Conservation (phyloP, 2,113 vertebrate genomes). For the Marmota flaviventris region DNA sequence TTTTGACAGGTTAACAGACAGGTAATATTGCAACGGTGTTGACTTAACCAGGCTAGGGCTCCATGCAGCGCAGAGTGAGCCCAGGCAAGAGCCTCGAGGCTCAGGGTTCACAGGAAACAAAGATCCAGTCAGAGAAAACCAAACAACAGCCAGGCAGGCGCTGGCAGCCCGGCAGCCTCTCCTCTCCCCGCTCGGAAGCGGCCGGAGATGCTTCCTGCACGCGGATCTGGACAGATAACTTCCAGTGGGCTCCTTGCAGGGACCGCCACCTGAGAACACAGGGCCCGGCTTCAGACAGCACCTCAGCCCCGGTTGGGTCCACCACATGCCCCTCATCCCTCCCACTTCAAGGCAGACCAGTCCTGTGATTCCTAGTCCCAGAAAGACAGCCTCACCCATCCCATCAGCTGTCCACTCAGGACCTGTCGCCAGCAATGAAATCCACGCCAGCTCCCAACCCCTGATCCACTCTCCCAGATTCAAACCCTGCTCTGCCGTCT, state of each 20-base stretch:
- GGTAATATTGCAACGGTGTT: conserved; percentile 84
- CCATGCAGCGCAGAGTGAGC: conserved; percentile 42
- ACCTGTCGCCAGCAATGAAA: not conserved
- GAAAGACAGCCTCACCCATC: not conserved
- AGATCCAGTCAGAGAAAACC: conserved; percentile 78
- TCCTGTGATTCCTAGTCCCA: not conserved
- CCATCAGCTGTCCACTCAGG: not conserved
- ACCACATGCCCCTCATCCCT: not conserved
- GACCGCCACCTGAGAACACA: not conserved
- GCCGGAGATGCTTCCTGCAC: conserved; percentile 76
- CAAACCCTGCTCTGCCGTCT: not conserved
- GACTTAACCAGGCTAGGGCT: conserved; percentile 83
- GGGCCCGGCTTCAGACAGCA: not conserved
- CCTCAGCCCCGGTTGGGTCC: not conserved
- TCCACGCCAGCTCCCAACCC: not conserved
- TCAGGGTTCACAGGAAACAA: conserved; percentile 61
- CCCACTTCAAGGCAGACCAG: not conserved
- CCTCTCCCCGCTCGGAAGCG: conserved; percentile 68
- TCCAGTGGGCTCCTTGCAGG: not conserved
- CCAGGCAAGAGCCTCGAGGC: not conserved
- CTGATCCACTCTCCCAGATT: not conserved
- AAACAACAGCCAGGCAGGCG: conserved; percentile 66
- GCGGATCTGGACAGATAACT: not conserved
- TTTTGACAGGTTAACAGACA: conserved; percentile 87
- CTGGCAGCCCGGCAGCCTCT: conserved; percentile 43